Evolutionary conservation across 1,140 invertebrate genomes (phyloP).

Genomic region (Colletes latitarsis): DNA sequence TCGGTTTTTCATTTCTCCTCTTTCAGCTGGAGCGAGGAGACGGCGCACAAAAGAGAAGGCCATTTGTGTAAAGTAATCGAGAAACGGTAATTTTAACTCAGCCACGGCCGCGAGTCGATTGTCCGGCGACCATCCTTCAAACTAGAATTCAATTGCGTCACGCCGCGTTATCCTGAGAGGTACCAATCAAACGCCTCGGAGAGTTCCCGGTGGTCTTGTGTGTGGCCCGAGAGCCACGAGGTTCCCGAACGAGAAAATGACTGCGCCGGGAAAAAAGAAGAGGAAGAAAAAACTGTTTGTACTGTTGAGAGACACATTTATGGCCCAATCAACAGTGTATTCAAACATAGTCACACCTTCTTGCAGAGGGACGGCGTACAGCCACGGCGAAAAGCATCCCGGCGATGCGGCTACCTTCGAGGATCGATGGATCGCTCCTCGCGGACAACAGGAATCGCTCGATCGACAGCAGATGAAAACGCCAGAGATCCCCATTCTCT

Average conservation of each 20-base stretch:
- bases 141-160: slow-evolving; percentile 75
- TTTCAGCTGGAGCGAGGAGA: background rate
- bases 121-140: slow-evolving; percentile 43
- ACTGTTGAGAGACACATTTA: slow-evolving; percentile 78
- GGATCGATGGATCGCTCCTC: background rate
- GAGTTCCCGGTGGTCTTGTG: slow-evolving; percentile 63
- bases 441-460: background rate
- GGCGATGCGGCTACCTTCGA: background rate
- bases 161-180: slow-evolving; percentile 66
- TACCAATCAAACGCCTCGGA: slow-evolving; percentile 74
- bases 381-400: slow-evolving; percentile 59
- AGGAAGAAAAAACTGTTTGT: slow-evolving; percentile 66
- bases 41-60: background rate
- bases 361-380: slow-evolving; percentile 62
- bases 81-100: slow-evolving; percentile 26
- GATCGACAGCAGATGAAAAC: no score
- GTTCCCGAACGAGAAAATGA: slow-evolving; percentile 59
- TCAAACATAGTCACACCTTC: slow-evolving; percentile 80
- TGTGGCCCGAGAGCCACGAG: slow-evolving; percentile 61
- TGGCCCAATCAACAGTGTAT: slow-evolving; percentile 80
- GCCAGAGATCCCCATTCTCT: no score
- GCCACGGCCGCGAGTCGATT: slow-evolving; percentile 18
- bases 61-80: slow-evolving; percentile 24
- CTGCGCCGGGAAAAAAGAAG: slow-evolving; percentile 43
- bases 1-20: background rate